Conservation (phyloP, 2,797 vertebrate species). For the Oreonectes daqikongensis region DNA sequence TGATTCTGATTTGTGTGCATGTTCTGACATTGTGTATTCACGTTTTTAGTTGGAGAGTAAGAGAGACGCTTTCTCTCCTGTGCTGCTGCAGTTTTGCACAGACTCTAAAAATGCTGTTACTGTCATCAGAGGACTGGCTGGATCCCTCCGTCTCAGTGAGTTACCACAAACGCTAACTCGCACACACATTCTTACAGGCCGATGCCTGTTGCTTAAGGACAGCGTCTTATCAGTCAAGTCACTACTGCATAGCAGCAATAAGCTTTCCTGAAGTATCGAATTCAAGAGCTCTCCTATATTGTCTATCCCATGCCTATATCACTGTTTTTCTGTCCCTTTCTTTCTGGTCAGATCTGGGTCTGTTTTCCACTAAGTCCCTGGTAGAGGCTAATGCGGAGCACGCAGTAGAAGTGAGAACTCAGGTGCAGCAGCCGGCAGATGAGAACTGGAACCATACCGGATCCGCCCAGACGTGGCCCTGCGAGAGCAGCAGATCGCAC, state of each 20-base stretch:
- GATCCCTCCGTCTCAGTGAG: slow-evolving; percentile 90
- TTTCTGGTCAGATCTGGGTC: slow-evolving; percentile 60
- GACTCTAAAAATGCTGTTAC: slow-evolving; percentile 92
- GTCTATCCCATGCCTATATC: not conserved
- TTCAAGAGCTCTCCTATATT: not conserved
- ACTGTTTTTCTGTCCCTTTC: not conserved
- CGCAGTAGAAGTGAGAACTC: slow-evolving; percentile 81
- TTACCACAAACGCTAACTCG: slow-evolving; percentile 51
- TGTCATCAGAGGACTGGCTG: slow-evolving; percentile 90
- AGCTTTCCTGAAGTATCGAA: not conserved
- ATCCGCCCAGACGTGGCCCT: slow-evolving; percentile 81
- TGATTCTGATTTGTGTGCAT: not conserved
- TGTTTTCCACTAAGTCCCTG: slow-evolving; percentile 82
- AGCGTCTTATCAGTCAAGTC: not conserved
- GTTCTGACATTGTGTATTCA: slow-evolving; percentile 35
- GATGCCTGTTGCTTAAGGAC: too few relatives aligned
- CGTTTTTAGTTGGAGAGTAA: slow-evolving; percentile 85
- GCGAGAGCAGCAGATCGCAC: slow-evolving; percentile 82
- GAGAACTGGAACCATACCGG: slow-evolving; percentile 80
- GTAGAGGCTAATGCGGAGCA: slow-evolving; percentile 81
- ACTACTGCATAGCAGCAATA: not conserved
- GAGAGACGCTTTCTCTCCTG: slow-evolving; percentile 87
- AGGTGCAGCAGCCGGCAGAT: slow-evolving; percentile 83
- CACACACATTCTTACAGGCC: slow-evolving; percentile 6
- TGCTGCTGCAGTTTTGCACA: slow-evolving; percentile 91